These are phyloP conservation scores for Hyalella azteca DNA, from an alignment of 2,888 invertebrate genomes.

Conservation along the genomic window DNA sequence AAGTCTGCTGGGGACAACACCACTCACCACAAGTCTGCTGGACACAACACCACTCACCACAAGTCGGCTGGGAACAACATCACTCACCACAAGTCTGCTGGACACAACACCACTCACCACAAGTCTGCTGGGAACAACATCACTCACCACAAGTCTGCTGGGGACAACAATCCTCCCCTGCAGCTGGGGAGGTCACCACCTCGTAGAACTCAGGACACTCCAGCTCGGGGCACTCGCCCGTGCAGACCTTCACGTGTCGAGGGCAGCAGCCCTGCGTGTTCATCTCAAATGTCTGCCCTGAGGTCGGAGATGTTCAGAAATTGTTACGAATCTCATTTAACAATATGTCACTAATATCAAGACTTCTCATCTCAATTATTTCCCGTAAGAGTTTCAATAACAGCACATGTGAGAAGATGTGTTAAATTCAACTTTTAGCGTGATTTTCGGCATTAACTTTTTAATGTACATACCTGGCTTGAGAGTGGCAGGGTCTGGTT, in stretches of 20 bases:
- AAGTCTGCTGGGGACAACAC: too few species aligned
- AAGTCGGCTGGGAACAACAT: too few species aligned
- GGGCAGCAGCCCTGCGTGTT: constrained; percentile 77
- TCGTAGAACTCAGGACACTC: constrained; percentile 70
- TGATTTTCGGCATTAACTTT: too few species aligned
- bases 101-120: neutral
- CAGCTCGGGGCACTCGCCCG: constrained; percentile 71
- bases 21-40: too few species aligned
- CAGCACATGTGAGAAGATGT: too few species aligned
- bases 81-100: neutral
- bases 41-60: too few species aligned
- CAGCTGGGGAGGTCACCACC: constrained; percentile 42
- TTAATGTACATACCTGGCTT: constrained; percentile 52
- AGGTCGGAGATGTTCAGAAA: too few species aligned
- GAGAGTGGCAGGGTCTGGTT: constrained; percentile 42
- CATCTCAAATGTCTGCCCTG: constrained; percentile 70
- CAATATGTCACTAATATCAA: too few species aligned
- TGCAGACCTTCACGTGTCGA: constrained; percentile 69
- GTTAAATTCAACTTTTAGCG: too few species aligned
- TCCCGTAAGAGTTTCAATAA: neutral
- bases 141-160: constrained; percentile 71
- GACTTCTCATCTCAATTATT: too few species aligned
- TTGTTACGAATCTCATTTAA: too few species aligned
- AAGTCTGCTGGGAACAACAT: neutral
- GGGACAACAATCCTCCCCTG: constrained; percentile 70